Evolutionary conservation across 2,797 vertebrate species (phyloP), one percentile per base, ranked within the genome.

Genomic region (Mus spretus): DNA sequence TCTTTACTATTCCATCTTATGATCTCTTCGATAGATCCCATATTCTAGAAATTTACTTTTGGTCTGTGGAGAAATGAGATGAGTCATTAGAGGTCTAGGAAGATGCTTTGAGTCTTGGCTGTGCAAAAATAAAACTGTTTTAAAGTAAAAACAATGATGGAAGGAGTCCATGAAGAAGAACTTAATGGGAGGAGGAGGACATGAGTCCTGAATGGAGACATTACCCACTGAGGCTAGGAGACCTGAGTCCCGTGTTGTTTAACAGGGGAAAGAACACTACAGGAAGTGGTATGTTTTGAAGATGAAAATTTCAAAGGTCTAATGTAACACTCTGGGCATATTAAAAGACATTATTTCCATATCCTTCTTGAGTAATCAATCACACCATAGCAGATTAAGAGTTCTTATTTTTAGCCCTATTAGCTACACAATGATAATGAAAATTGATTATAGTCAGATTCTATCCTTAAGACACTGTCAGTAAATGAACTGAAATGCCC

Each of bases 361-460:
- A 97, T 94, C 97, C 82, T 97, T 97, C 88, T 98, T 97, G 91
- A 95, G 93, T 98, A 98, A 98, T 98, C 98, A 98, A 97, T 98
- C 98, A 98, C 79, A 93, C 89, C 88, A 90, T 87, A 98, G 97
- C 95, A 98, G 98, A 98, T 97, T 63, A 97, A 97, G 96, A 98
- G 96, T 97, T 98, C 96, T 98, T 98, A 98, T 98, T 98, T 98
- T 98, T 98, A 98, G 98, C 93, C 80, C 95, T 98, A 97, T 98
- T 98, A 98, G 97, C 96, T 96, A 97, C 91, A 98, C 96, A 98
- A 97, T 97, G 96, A 97, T 98, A 98, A 98, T 98, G 98, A 98
- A 98, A 98, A 98, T 98, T 97, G 97, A 98, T 98, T 98, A 98
- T 82, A 87, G 97, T 98, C 98, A 98, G 95, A 98, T 96, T 97